Conservation (phyloP, 2,888 invertebrate species). For the Rhingia rostrata region DNA sequence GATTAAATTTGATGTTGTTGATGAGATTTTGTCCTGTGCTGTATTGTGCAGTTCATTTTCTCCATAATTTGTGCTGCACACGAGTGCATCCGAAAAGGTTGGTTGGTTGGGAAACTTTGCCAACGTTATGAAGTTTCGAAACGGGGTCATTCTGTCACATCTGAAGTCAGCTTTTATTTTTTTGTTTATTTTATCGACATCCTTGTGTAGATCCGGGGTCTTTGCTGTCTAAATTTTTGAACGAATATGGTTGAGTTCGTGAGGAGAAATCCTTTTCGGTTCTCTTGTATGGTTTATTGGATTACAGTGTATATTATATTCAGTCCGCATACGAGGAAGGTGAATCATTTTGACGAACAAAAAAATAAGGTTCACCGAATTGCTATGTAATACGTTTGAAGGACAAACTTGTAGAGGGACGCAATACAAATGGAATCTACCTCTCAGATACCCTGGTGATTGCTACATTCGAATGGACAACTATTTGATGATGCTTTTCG, state of each 20-base stretch:
- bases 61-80: constrained; percentile 56
- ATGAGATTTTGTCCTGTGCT: constrained; percentile 38
- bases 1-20: constrained; percentile 48
- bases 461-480: not conserved
- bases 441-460: not conserved
- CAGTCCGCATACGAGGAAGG: not conserved
- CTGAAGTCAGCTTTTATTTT: constrained; percentile 17
- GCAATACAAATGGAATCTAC: not conserved
- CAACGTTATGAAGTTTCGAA: constrained; percentile 37
- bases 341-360: constrained; percentile 4
- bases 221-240: constrained; percentile 19
- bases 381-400: not conserved
- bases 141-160: constrained; percentile 45
- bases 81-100: constrained; percentile 51
- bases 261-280: not conserved
- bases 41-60: constrained; percentile 44
- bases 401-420: not conserved
- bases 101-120: constrained; percentile 29
- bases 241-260: not conserved
- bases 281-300: constrained; percentile 21
- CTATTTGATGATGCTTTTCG: not conserved
- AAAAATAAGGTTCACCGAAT: constrained; percentile 38
- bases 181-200: constrained; percentile 9
- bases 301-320: not conserved
- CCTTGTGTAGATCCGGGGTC: constrained; percentile 2